Conservation (phyloP, 2,797 vertebrate genomes). For the Epinephelus awoara region DNA sequence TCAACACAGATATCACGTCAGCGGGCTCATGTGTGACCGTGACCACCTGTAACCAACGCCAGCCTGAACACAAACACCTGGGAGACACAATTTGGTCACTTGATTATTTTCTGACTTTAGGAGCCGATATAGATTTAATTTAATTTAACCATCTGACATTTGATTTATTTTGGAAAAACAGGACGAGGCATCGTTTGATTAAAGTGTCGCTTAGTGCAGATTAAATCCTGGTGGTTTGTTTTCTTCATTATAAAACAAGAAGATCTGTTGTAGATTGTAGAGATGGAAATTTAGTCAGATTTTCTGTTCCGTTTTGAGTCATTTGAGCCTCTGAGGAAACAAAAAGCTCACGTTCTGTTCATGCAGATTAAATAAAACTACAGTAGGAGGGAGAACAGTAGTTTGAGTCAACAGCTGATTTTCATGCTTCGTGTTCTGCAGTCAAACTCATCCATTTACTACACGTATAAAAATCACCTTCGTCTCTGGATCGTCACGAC, state of each 20-base stretch:
- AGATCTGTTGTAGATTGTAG: no score
- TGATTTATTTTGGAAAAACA: not conserved
- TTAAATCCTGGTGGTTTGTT: not conserved
- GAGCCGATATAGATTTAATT: no score
- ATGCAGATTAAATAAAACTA: conserved; percentile 30
- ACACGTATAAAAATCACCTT: not conserved
- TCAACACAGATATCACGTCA: no score
- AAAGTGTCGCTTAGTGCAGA: not conserved
- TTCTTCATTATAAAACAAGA: no score
- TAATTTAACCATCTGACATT: no score
- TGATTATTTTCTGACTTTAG: no score
- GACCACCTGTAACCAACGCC: no score
- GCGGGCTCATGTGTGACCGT: no score
- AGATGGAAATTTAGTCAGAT: not conserved
- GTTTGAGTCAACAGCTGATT: conserved; percentile 21
- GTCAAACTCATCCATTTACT: not conserved
- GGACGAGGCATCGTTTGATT: no score
- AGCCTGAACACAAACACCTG: no score
- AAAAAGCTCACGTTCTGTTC: conserved; percentile 19
- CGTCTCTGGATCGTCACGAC: not conserved
- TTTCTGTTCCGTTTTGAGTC: conserved; percentile 18
- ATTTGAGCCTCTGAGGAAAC: conserved; percentile 12
- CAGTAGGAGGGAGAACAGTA: not conserved
- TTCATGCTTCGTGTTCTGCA: conserved; percentile 39
- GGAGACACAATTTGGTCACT: no score